Percentiles rank a stretch among this genome's conserved stretches.
Evolutionary conservation across 1,140 invertebrate genomes (phyloP).

Genomic region (Atopsyche davidsoni): DNA sequence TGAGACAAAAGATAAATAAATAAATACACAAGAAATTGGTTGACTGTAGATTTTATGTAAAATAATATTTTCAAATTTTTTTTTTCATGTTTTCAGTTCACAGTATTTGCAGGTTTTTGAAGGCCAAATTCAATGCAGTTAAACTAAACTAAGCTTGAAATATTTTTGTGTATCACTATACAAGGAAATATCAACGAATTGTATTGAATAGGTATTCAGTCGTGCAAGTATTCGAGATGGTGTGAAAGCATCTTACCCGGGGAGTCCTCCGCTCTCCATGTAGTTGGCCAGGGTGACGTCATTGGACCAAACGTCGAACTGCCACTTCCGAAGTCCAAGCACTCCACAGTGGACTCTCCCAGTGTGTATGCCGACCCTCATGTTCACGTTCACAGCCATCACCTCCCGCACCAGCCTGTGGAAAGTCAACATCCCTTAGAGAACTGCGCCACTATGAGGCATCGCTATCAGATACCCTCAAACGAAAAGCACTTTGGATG

Average conservation of each 20-base stretch:
- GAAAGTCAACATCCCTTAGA: too few species aligned
- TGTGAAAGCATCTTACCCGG: conserved; percentile 66
- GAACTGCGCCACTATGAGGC: too few species aligned
- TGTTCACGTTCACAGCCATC: conserved; percentile 87
- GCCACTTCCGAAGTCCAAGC: conserved; percentile 71
- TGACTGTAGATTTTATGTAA: too few species aligned
- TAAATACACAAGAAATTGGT: too few species aligned
- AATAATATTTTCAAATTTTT: too few species aligned
- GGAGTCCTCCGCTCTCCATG: conserved; percentile 92
- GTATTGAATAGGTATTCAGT: not conserved
- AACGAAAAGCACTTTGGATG: too few species aligned
- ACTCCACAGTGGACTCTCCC: conserved; percentile 91
- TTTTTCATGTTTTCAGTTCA: too few species aligned
- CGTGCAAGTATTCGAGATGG: not conserved
- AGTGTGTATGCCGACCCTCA: conserved; percentile 93
- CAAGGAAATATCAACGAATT: not conserved
- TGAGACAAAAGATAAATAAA: too few species aligned
- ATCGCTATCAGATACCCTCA: too few species aligned
- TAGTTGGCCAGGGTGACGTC: conserved; percentile 93
- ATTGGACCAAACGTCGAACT: conserved; percentile 96
- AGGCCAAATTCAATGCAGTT: too few species aligned
- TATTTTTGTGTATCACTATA: not conserved
- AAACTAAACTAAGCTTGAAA: not conserved
- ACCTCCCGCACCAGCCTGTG: conserved; percentile 77
- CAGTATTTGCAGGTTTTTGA: too few species aligned